Percentiles rank a stretch among this genome's conserved stretches.
Evolutionary conservation across 2,113 vertebrate species (phyloP).

Genomic region (Lepus europaeus): DNA sequence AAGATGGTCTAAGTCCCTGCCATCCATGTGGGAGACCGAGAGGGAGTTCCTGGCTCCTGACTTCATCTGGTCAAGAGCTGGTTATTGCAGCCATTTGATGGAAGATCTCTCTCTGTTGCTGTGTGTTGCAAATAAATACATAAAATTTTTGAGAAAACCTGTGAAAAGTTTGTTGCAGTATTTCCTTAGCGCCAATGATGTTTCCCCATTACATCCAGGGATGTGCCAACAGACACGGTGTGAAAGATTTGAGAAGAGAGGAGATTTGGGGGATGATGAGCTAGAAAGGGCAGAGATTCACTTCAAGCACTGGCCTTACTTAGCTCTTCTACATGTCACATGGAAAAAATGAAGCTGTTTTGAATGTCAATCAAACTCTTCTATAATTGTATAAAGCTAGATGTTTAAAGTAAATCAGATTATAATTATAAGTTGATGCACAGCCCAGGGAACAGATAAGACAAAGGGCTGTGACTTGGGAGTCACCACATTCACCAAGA

Average conservation of each 20-base stretch:
- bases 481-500: not conserved
- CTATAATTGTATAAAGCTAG: not conserved
- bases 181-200: not conserved
- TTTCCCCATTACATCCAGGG: not conserved
- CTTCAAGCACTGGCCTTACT: constrained; percentile 19
- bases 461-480: not conserved
- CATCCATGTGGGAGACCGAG: too few species aligned
- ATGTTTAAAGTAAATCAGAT: not conserved
- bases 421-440: not conserved
- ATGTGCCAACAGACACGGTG: not conserved
- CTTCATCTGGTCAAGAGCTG: too few species aligned
- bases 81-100: too few species aligned
- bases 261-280: not conserved
- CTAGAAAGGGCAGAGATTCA: not conserved
- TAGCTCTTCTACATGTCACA: constrained; percentile 22
- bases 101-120: too few species aligned
- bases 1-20: too few species aligned
- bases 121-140: too few species aligned
- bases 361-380: not conserved
- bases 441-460: not conserved
- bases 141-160: not conserved
- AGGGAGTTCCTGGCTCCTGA: too few species aligned
- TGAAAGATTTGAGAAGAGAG: not conserved
- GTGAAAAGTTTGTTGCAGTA: not conserved
- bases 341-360: not conserved